A percentile compares a stretch with the other conserved stretches of the same genome.
These are phyloP conservation scores for Xenotilapia leptura DNA, from an alignment of 2,113 vertebrate species.

Conservation along the genomic window DNA sequence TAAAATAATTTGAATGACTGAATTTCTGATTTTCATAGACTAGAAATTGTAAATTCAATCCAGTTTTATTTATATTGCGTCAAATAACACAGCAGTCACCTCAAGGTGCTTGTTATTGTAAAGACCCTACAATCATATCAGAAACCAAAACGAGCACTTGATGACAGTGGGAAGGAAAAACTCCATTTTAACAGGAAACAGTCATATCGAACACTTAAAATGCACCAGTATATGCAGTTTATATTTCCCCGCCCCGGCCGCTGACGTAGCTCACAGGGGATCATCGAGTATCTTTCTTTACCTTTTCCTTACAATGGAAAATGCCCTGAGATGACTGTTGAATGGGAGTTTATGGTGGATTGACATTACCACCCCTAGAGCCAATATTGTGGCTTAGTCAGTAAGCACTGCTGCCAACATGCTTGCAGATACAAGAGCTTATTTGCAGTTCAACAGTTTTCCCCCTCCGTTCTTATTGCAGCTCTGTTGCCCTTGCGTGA, in stretches of 20 bases:
- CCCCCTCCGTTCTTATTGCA: neutral
- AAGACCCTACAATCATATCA: neutral
- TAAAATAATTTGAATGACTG: neutral
- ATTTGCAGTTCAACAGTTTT: neutral
- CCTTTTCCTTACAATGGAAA: neutral
- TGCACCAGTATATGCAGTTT: neutral
- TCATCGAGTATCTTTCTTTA: neutral
- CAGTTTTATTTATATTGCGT: accelerated
- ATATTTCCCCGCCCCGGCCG: accelerated
- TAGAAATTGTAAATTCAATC: neutral
- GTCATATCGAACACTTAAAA: neutral
- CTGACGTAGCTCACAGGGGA: neutral
- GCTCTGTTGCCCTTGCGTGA: neutral
- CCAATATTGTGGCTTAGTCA: neutral
- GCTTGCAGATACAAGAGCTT: neutral
- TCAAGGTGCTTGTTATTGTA: neutral
- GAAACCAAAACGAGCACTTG: neutral
- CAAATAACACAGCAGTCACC: neutral
- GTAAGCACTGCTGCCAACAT: neutral
- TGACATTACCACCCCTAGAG: neutral
- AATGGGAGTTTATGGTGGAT: neutral
- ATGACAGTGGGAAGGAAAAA: neutral
- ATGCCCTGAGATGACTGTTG: neutral
- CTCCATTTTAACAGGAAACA: neutral
- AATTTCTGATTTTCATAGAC: neutral